Percentiles rank a stretch among this genome's conserved stretches.
Evolutionary conservation across 2,888 invertebrate species (phyloP).

Genomic region (Protonemura montana): DNA sequence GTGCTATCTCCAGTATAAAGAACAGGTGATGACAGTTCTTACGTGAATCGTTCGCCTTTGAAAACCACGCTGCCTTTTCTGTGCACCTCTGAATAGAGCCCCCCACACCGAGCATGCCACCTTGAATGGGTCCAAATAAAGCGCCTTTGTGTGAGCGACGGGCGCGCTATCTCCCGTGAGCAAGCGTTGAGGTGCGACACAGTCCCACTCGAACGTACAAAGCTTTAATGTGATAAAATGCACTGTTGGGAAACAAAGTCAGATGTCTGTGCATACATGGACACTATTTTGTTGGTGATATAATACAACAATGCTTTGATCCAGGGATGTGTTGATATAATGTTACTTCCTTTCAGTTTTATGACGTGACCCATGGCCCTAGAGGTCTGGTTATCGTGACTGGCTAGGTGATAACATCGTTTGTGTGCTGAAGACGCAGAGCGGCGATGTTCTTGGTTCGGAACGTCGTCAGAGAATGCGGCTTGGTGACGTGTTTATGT

Average conservation of each 20-base stretch:
- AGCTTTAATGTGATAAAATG: constrained; percentile 40
- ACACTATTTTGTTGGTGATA: constrained; percentile 21
- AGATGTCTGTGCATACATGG: neutral
- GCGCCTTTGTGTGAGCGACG: constrained; percentile 38
- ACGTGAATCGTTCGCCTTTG: neutral
- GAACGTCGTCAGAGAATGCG: neutral
- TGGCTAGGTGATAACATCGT: neutral
- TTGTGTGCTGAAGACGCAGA: neutral
- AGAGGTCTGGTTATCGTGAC: neutral
- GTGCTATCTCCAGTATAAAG: constrained; percentile 3
- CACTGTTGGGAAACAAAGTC: constrained; percentile 38
- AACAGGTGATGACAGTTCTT: constrained; percentile 28
- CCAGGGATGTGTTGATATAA: constrained; percentile 3
- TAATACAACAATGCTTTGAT: neutral
- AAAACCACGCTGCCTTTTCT: neutral
- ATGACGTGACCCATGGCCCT: neutral
- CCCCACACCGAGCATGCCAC: neutral
- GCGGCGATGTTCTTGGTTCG: neutral
- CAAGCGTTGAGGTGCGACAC: neutral
- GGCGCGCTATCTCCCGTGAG: constrained; percentile 24
- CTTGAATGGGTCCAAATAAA: constrained; percentile 43
- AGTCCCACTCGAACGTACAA: neutral
- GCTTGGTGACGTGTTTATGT: neutral
- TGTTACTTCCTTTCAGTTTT: neutral
- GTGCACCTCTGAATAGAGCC: constrained; percentile 18